Percentiles rank a stretch among this genome's conserved stretches.
Evolutionary conservation across 2,888 invertebrate genomes (phyloP).

Genomic region (Melanostoma scalare): DNA sequence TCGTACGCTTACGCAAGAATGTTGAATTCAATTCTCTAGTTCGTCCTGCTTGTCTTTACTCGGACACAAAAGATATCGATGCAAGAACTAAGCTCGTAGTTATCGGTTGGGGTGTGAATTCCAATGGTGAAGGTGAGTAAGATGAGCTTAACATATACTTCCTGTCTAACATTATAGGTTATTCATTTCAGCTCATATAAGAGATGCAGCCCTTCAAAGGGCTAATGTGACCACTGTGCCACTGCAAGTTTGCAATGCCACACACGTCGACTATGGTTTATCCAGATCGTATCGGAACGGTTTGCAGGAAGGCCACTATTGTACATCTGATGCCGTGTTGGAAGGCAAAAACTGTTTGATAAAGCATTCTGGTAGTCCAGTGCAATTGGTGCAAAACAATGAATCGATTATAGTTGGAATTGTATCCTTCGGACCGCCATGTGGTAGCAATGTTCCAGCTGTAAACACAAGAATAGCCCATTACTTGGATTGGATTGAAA

Average conservation of each 20-base stretch:
- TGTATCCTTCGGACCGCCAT: conserved; percentile 74
- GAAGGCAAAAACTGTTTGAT: conserved; percentile 73
- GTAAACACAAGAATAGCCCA: conserved; percentile 75
- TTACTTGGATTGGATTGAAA: conserved; percentile 76
- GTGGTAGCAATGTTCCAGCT: conserved; percentile 71
- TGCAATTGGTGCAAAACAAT: conserved; percentile 61
- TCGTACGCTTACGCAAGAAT: conserved; percentile 75
- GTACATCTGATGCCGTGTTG: conserved; percentile 73
- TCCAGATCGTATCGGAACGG: conserved; percentile 53
- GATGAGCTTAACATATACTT: neutral
- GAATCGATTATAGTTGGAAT: conserved; percentile 73
- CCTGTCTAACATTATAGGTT: neutral
- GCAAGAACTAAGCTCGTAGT: conserved; percentile 74
- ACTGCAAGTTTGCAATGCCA: conserved; percentile 61
- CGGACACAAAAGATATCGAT: conserved; percentile 75
- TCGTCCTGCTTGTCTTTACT: conserved; percentile 77
- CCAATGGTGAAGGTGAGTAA: conserved; percentile 76
- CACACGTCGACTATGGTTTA: conserved; percentile 42
- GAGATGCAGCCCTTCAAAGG: conserved; percentile 69
- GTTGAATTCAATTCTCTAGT: conserved; percentile 61
- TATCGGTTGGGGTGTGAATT: conserved; percentile 77
- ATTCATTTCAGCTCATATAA: conserved; percentile 60
- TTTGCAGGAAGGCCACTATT: conserved; percentile 71
- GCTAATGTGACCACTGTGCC: conserved; percentile 73
- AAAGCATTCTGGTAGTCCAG: conserved; percentile 74